Base-by-base conservation (phyloP, 1,140 invertebrate species). In the Camponotus floridanus region DNA sequence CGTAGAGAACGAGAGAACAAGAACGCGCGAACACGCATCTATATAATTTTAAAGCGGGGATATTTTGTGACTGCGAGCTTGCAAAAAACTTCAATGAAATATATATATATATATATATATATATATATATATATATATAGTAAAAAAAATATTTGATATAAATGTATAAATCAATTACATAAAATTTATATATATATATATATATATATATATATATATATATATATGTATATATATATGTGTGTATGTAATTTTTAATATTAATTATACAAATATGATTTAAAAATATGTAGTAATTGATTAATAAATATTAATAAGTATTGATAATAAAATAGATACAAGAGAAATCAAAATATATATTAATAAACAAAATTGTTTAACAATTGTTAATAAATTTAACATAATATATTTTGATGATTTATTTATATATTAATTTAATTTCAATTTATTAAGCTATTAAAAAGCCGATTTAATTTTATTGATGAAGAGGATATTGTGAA, bases 391-490 rank as follows among this genome's bases (percentile, higher is more conserved):
- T 39, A 67, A 36, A 65, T 78, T 78, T 67, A 78, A 51, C 31
- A 67, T 79, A 51, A 78, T 78, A 26, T 26, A 26, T 26, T 79
- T 79, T 55, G 42, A 6, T 51, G 51, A 79, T 79, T 79, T 79
- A 79, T 48, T 79, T 39, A 26, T 45, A 64, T 78, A 26, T 78
- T 65, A 78, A 76, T 26, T 64, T 64, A 67, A 80, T 57, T 26
- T 36, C 55, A 70, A 80, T 70, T 8, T 11, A 45, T 45, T 45
- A 11, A 70, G 45, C 65, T 65, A 15, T 70, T 80, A 59, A 45
- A 65, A 65, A 70, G 33, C 45, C 67, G 8, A 51, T 70, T 70
- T 42, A 51, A 76, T 9, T 59, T 42, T 59, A 39, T 31, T 78
- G 15, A 51, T 51, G 15, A 51, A 51, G 18, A 68, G 4, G 5